phyloP scores from a whole-genome alignment of 2,113 vertebrate genomes.

The Lamprotornis superbus region DNA sequence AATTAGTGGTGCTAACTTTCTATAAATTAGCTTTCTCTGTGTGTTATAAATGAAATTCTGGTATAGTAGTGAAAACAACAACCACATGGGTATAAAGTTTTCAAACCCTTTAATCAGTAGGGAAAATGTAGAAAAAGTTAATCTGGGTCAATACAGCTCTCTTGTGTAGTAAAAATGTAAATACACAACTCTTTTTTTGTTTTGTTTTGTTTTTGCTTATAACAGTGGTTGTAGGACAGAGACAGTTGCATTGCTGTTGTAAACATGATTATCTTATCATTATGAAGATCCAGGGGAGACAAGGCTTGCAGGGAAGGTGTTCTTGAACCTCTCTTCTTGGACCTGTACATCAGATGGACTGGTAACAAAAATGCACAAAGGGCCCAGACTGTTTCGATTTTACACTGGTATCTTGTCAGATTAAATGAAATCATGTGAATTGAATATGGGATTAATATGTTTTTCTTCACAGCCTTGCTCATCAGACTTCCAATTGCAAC shows the following conservation, averaged over 20 bases:
- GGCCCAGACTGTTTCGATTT: not conserved
- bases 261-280: not conserved
- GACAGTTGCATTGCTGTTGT: not conserved
- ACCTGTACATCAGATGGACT: not conserved
- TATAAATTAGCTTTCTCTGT: not conserved
- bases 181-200: not conserved
- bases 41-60: not conserved
- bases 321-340: not conserved
- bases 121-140: not conserved
- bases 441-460: not conserved
- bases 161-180: not conserved
- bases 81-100: not conserved
- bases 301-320: not conserved
- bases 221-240: not conserved
- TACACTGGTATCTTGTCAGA: not conserved
- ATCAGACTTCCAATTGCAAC: not conserved
- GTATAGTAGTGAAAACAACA: not conserved
- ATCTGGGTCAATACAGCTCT: not conserved
- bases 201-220: not conserved
- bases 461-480: not conserved
- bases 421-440: not conserved
- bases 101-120: not conserved
- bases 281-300: not conserved
- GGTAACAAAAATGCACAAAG: not conserved
- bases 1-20: not conserved